Conservation (phyloP, 2,888 invertebrate genomes). For the Trissoscelio sp. region DNA sequence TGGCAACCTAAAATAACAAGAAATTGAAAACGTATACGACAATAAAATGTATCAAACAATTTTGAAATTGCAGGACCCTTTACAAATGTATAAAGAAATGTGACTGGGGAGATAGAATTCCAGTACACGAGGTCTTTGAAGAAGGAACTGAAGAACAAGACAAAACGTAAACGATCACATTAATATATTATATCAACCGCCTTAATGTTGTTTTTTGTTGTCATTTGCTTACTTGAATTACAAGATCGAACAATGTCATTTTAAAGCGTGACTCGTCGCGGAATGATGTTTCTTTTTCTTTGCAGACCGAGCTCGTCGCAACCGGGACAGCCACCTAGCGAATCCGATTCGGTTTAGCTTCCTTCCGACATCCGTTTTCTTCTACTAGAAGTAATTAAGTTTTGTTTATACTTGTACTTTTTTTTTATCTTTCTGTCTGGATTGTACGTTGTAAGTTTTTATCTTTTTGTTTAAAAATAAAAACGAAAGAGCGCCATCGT, state of each 20-base stretch:
- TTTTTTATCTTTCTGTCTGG: background rate
- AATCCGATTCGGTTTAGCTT: conserved; percentile 47
- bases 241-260: conserved; percentile 63
- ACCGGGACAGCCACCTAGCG: conserved; percentile 41
- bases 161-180: conserved; percentile 61
- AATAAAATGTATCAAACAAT: conserved; percentile 7
- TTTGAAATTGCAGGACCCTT: conserved; percentile 84
- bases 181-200: conserved; percentile 53
- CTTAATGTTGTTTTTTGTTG: conserved; percentile 34
- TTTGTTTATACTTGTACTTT: conserved; percentile 46
- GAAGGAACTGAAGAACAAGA: conserved; percentile 49
- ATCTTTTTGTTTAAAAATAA: background rate
- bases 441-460: conserved; percentile 5
- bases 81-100: conserved; percentile 90
- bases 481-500: background rate
- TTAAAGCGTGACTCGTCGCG: conserved; percentile 35
- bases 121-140: conserved; percentile 80
- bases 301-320: conserved; percentile 44
- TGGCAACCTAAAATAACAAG: too few relatives aligned
- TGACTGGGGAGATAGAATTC: conserved; percentile 92
- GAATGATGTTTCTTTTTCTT: conserved; percentile 53
- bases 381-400: conserved; percentile 60
- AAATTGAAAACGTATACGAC: too few relatives aligned
- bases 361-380: conserved; percentile 33
- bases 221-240: conserved; percentile 62